Evolutionary conservation across 2,113 vertebrate genomes (phyloP).

Genomic region (Tapirus terrestris): DNA sequence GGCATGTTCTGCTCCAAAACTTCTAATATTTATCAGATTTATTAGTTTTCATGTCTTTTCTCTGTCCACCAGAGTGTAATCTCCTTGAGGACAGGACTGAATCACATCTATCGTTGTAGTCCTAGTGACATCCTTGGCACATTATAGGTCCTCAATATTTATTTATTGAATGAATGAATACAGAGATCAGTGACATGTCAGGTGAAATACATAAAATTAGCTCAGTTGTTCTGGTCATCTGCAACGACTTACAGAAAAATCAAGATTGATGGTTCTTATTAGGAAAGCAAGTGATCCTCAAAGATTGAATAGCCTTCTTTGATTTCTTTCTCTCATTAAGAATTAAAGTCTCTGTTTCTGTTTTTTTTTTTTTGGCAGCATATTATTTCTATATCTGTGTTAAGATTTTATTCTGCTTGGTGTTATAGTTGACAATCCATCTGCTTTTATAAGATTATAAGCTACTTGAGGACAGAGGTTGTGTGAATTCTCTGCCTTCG

Average conservation of each 20-base stretch:
- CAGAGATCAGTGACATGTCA: neutral
- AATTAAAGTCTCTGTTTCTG: neutral
- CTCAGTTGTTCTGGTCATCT: neutral
- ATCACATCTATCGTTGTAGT: neutral
- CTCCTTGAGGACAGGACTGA: neutral
- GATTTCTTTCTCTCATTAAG: neutral
- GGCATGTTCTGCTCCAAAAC: neutral
- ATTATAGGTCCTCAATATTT: neutral
- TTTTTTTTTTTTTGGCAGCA: neutral
- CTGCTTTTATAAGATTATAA: constrained; percentile 41
- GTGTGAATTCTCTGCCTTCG: neutral
- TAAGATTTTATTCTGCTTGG: constrained; percentile 1
- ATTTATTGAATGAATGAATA: constrained; percentile 31
- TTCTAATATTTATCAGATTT: neutral
- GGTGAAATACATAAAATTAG: constrained; percentile 11
- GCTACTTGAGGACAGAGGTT: neutral
- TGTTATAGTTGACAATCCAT: neutral
- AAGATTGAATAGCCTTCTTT: neutral
- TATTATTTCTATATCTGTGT: neutral
- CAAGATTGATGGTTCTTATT: neutral
- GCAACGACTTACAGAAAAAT: constrained; percentile 21
- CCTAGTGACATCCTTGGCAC: neutral
- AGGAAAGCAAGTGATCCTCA: neutral
- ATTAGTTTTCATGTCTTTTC: neutral
- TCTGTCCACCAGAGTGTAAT: neutral